Evolutionary conservation across 2,113 vertebrate species (phyloP).

Genomic region (Cebidichthys violaceus): DNA sequence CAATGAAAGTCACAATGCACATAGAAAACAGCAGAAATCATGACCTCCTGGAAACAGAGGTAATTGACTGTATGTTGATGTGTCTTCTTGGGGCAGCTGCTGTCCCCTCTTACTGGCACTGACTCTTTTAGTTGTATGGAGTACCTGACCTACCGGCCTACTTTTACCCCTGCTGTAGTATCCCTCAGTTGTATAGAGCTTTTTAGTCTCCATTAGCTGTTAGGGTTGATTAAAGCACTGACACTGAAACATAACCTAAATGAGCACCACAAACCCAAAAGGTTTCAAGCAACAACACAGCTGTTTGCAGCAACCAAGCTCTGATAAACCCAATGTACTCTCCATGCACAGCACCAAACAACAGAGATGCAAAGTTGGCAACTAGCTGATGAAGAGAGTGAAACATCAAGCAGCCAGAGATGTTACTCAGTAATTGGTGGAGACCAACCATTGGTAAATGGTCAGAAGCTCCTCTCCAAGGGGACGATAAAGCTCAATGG

Average conservation of each 20-base stretch:
- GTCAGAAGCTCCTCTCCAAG: no score
- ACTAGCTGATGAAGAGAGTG: not conserved
- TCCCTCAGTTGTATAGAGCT: not conserved
- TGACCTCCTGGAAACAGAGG: no score
- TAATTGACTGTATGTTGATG: no score
- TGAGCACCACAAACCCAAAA: not conserved
- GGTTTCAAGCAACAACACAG: not conserved
- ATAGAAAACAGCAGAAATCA: no score
- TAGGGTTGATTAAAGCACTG: not conserved
- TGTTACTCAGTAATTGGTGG: not conserved
- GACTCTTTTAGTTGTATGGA: no score
- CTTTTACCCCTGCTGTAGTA: not conserved
- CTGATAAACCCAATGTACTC: not conserved
- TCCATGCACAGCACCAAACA: not conserved
- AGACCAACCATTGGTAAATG: not conserved
- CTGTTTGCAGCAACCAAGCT: not conserved
- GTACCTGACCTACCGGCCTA: no score
- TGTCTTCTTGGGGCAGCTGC: no score
- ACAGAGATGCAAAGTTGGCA: not conserved
- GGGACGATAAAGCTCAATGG: not conserved
- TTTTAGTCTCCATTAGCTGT: not conserved
- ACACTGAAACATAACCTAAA: not conserved
- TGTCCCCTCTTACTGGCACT: no score
- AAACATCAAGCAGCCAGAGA: not conserved
- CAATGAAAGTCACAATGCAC: no score